phyloP scores from a whole-genome alignment of 2,888 invertebrate genomes.

The Plusia festucae region DNA sequence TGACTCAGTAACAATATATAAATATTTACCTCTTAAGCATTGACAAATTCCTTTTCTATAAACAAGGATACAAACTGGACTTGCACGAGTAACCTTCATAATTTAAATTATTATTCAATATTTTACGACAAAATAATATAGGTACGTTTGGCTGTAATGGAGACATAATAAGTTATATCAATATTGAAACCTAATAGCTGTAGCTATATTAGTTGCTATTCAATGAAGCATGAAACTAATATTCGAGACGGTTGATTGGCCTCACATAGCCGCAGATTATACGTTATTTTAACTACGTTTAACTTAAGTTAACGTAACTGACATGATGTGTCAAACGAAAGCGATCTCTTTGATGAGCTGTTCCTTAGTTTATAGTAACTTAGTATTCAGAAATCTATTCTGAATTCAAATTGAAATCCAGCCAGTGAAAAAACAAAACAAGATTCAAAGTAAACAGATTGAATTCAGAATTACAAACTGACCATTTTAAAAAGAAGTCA shows the following conservation, averaged over 20 bases:
- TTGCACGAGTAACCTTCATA: conserved; percentile 23
- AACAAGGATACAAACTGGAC: conserved; percentile 25
- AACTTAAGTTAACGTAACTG: background rate
- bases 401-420: too few relatives aligned
- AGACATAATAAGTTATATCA: conserved; percentile 41
- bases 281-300: conserved; percentile 11
- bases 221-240: conserved; percentile 57
- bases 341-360: background rate
- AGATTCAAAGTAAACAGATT: background rate
- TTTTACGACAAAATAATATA: background rate
- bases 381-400: too few relatives aligned
- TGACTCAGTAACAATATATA: background rate
- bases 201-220: conserved; percentile 35
- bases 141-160: conserved; percentile 14
- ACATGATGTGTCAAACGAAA: background rate
- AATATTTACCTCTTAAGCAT: conserved; percentile 12
- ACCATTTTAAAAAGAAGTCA: background rate
- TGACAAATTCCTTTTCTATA: conserved; percentile 33
- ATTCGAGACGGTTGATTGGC: conserved; percentile 44
- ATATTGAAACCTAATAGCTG: conserved; percentile 45
- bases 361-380: too few relatives aligned
- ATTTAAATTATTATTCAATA: background rate
- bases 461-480: background rate
- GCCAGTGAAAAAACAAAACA: background rate
- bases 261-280: conserved; percentile 29